A percentile compares a stretch with the other conserved stretches of the same genome.
phyloP scores from a whole-genome alignment of 1,140 invertebrate species.

The Pogonomyrmex californicus region DNA sequence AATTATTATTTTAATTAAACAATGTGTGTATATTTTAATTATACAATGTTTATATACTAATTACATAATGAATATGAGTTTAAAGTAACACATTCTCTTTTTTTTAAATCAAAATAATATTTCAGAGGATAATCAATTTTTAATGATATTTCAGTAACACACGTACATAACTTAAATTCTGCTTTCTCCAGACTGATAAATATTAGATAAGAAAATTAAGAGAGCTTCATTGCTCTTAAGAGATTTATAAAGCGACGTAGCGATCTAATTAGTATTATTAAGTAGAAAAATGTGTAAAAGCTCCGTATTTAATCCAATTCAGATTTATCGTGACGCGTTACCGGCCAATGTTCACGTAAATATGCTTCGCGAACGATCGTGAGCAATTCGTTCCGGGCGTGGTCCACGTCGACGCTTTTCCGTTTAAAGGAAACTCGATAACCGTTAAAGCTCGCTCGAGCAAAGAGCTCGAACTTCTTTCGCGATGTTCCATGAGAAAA shows the following conservation, averaged over 20 bases:
- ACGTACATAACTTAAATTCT: not conserved
- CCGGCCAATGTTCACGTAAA: not conserved
- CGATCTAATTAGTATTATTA: conserved; percentile 33
- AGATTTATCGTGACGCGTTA: conserved; percentile 35
- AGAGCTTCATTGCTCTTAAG: not conserved
- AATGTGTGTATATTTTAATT: not conserved
- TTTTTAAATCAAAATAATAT: not conserved
- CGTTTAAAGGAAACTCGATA: conserved; percentile 71
- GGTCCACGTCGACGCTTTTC: conserved; percentile 56
- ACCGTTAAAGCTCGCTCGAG: conserved; percentile 70
- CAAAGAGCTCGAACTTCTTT: conserved; percentile 63
- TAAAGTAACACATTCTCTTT: not conserved
- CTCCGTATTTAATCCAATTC: conserved; percentile 21
- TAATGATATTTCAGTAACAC: not conserved
- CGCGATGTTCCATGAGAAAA: conserved; percentile 44
- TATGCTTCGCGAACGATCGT: conserved; percentile 12
- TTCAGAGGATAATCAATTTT: not conserved
- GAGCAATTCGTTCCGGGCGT: conserved; percentile 58
- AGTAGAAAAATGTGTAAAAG: conserved; percentile 35
- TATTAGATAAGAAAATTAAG: not conserved
- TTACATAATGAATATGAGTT: not conserved
- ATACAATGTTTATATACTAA: too few species aligned
- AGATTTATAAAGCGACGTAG: conserved; percentile 17
- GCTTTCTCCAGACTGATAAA: not conserved
- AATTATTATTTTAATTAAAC: not conserved